A percentile compares a stretch with the other conserved stretches of the same genome.
phyloP scores from a whole-genome alignment of 2,888 invertebrate genomes.

The Lasioglossum malachurum region DNA sequence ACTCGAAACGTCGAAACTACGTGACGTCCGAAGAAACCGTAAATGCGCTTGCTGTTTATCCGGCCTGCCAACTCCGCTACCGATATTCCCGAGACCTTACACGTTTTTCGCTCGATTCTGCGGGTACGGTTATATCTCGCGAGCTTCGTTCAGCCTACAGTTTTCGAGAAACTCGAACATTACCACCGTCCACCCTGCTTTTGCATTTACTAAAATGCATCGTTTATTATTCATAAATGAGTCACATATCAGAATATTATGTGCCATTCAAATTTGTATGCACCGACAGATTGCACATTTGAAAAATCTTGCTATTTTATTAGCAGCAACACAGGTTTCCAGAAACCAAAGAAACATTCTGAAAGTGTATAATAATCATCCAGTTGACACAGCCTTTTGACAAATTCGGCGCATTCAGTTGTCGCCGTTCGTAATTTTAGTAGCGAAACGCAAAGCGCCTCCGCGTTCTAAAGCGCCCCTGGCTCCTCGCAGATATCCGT shows the following conservation, averaged over 20 bases:
- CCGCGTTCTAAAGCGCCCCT: not conserved
- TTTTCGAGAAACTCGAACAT: not conserved
- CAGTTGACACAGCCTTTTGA: conserved; percentile 27
- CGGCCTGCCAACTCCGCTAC: conserved; percentile 30
- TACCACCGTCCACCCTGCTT: not conserved
- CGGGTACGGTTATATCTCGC: not conserved
- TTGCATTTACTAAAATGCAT: not conserved
- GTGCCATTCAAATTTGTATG: not conserved
- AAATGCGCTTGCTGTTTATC: conserved; percentile 38
- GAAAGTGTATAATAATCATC: not conserved
- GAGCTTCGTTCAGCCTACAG: not conserved
- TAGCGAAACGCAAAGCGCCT: conserved; percentile 6
- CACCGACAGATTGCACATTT: not conserved
- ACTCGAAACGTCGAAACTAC: conserved; percentile 26
- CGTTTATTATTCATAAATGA: not conserved
- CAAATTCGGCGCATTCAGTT: conserved; percentile 48
- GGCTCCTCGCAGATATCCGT: conserved; percentile 1
- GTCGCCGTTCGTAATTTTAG: conserved; percentile 55
- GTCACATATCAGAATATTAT: not conserved
- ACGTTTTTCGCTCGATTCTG: not conserved
- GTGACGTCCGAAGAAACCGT: conserved; percentile 47
- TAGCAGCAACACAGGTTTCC: not conserved
- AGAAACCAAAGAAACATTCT: no score
- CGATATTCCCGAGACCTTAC: not conserved
- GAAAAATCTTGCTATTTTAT: not conserved